Percentiles rank a stretch among this genome's conserved stretches.
Evolutionary conservation across 37 sponge, comb jelly and placozoan genomes (phyloP).

Genomic region (Halichondria panicea): DNA sequence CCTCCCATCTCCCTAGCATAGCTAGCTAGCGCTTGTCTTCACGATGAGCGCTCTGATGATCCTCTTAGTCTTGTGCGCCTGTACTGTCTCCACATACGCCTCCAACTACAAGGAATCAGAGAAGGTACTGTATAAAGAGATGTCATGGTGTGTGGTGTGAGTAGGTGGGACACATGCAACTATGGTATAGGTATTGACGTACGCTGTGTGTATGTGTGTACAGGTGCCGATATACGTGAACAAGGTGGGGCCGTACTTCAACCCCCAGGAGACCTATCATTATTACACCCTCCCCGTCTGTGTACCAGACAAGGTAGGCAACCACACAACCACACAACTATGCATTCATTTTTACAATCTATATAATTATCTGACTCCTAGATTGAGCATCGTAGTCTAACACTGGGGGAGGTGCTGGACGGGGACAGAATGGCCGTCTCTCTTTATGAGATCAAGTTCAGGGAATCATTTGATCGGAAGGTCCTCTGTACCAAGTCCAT

Average conservation of each 20-base stretch:
- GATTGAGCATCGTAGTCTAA: constrained; percentile 80
- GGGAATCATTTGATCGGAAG: constrained; percentile 58
- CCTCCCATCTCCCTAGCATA: no score
- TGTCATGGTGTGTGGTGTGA: no score
- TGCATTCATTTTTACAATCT: constrained; percentile 17
- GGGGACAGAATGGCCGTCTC: constrained; percentile 92
- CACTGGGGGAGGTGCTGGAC: constrained; percentile 89
- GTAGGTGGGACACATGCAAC: no score
- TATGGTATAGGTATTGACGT: no score
- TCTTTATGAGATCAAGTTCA: constrained; percentile 77
- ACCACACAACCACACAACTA: neutral
- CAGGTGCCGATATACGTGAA: constrained; percentile 86
- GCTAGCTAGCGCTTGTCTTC: no score
- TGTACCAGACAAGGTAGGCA: constrained; percentile 72
- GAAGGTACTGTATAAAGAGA: no score
- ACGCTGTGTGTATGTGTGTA: no score
- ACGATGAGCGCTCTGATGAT: no score
- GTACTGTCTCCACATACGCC: no score
- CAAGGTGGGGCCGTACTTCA: constrained; percentile 94
- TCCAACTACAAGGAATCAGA: no score
- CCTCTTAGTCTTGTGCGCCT: no score
- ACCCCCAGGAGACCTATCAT: constrained; percentile 95
- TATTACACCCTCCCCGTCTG: constrained; percentile 92
- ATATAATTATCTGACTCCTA: constrained; percentile 41
- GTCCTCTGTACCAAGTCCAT: constrained; percentile 60